Percentiles rank a stretch among this genome's conserved stretches.
These are phyloP conservation scores for Grantiella picta DNA, from an alignment of 2,113 vertebrate species.

Conservation along the genomic window DNA sequence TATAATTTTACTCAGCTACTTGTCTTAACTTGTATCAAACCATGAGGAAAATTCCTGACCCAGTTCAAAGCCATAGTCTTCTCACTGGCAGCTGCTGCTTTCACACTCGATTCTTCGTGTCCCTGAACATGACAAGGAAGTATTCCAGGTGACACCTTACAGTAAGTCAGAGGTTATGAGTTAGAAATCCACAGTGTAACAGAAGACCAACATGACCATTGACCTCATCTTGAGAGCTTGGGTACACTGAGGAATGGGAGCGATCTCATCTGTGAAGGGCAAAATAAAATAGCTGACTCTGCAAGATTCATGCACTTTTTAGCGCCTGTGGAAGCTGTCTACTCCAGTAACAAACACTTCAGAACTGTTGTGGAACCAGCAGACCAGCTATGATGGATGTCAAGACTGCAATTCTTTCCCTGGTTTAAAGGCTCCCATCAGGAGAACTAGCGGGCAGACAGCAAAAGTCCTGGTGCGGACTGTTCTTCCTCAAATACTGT, in stretches of 20 bases:
- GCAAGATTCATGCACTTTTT: background rate
- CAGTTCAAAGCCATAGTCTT: background rate
- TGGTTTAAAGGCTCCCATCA: background rate
- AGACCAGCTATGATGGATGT: background rate
- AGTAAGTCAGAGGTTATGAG: background rate
- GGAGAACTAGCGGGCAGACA: rapidly evolving
- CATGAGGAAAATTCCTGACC: background rate
- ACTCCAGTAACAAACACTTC: background rate
- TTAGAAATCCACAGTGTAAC: background rate
- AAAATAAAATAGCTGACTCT: background rate
- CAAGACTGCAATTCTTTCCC: background rate
- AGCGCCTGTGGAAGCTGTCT: background rate
- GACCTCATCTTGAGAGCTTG: background rate
- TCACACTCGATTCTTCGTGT: background rate
- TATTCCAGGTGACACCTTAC: background rate
- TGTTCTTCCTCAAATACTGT: background rate
- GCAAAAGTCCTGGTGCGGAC: rapidly evolving
- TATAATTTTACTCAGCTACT: background rate
- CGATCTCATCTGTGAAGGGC: background rate
- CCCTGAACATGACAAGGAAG: background rate
- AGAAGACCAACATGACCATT: background rate
- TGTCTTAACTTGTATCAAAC: background rate
- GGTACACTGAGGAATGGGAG: background rate
- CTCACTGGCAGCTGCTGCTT: background rate
- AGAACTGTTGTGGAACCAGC: background rate